These are phyloP conservation scores for Labeo rohita DNA, from an alignment of 2,113 vertebrate genomes.

Conservation along the genomic window DNA sequence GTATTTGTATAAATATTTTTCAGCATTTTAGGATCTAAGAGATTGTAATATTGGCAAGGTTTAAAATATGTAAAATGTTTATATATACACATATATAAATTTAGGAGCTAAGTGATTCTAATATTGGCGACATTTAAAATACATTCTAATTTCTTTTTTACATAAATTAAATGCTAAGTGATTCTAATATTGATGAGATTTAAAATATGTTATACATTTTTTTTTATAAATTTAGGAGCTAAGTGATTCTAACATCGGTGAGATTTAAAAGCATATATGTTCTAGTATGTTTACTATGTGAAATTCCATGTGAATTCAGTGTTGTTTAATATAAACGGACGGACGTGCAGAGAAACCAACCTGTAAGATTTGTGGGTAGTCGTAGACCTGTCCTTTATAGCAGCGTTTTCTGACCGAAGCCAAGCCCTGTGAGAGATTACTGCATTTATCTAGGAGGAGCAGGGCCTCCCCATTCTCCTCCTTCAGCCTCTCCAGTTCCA, in stretches of 20 bases:
- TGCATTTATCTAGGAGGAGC: conserved; percentile 90
- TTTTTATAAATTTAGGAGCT: no score
- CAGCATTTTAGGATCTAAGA: no score
- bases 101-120: no score
- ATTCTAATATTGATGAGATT: no score
- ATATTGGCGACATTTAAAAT: neutral
- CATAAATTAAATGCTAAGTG: no score
- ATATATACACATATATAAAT: no score
- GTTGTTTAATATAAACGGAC: neutral
- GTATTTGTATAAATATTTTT: no score
- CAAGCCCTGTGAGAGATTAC: conserved; percentile 87
- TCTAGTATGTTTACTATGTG: neutral
- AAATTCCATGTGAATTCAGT: neutral
- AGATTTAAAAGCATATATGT: neutral
- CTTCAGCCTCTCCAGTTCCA: conserved; percentile 88
- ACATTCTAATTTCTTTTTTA: no score
- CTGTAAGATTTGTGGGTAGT: conserved; percentile 96
- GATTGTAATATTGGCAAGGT: no score
- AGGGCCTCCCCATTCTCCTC: conserved; percentile 87
- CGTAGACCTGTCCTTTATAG: conserved; percentile 86
- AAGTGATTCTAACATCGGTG: no score
- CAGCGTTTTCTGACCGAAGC: conserved; percentile 85
- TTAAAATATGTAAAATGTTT: no score
- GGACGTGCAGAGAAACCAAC: conserved; percentile 66
- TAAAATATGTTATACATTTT: no score